Percentiles rank a stretch among this genome's conserved stretches.
Conservation (phyloP, 2,888 invertebrate genomes). For the Calameuta filiformis region DNA sequence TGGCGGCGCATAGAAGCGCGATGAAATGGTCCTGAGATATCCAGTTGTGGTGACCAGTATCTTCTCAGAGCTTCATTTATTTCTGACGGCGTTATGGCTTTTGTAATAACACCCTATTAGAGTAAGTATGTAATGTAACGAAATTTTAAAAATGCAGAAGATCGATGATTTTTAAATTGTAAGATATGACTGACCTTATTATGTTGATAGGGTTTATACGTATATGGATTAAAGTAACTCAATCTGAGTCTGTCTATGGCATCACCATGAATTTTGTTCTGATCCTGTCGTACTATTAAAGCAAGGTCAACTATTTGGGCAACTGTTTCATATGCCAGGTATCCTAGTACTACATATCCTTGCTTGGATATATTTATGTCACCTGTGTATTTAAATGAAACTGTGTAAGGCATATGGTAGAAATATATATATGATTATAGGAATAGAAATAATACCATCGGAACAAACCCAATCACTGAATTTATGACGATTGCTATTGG, state of each 20-base stretch:
- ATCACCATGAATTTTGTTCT: constrained; percentile 75
- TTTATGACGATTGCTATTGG: constrained; percentile 68
- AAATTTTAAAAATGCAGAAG: neutral
- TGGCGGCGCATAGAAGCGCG: constrained; percentile 55
- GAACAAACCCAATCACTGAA: constrained; percentile 57
- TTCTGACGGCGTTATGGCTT: constrained; percentile 82
- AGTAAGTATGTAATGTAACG: neutral
- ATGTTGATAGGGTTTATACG: constrained; percentile 60
- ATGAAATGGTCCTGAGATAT: constrained; percentile 60
- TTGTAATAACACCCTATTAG: constrained; percentile 68
- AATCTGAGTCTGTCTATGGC: constrained; percentile 76
- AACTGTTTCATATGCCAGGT: constrained; percentile 90
- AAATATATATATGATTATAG: neutral
- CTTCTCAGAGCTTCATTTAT: constrained; percentile 86
- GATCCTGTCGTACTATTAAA: constrained; percentile 83
- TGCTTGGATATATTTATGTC: constrained; percentile 73
- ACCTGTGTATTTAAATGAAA: constrained; percentile 37
- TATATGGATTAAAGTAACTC: constrained; percentile 72
- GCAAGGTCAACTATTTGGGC: constrained; percentile 89
- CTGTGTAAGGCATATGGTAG: constrained; percentile 1
- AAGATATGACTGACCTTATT: constrained; percentile 44
- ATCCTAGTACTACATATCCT: constrained; percentile 83
- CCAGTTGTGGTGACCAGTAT: constrained; percentile 73
- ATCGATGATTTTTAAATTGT: neutral
- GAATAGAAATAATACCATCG: constrained; percentile 42